Base-by-base conservation (phyloP, 2,797 vertebrate species). In the Saguinus oedipus region DNA sequence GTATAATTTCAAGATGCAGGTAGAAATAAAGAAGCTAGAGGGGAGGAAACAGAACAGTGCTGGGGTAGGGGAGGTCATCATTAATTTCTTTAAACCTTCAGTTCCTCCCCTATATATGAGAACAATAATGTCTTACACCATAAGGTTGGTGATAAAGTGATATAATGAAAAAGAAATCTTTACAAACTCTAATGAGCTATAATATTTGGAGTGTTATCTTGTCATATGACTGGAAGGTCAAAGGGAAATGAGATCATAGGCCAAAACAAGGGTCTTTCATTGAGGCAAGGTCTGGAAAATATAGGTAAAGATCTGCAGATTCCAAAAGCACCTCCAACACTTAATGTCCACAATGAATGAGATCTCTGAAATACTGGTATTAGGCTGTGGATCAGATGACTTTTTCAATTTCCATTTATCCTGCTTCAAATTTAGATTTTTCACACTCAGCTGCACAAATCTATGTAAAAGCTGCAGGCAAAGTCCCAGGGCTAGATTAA, bases 401-500 rank as follows among this genome's bases (percentile, higher is more conserved):
- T 70, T 92, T 90, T 95, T 90, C 57, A 72, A 70, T 95, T 97
- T 96, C 39, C 20, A 75, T 93, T 84, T n/a, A 93, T 20, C 27
- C n/a, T 79, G 4, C 72, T 95, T 96, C 76, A 72, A 95, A 88
- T 88, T 96, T 57, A 94, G 48, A 92, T 81, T 68, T 57, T 61
- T 82, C 80, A 86, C 44, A 46, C 22, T 90, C 7, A 64, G 79
- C 48, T 87, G 44, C 48, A 68, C 42, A 94, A 55, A 48, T 57
- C 19, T 5, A 26, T 5, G 12, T 55, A 88, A 85, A 84, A 59
- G 27, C 85, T 89, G 1, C 55, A 81, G 83, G 70, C 87, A 57
- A 90, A 92, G 44, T 50, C 64, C n/a, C 68, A 88, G 48, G 85
- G 61, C 36, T 80, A 27, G 39, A 90, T 86, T 85, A 92, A 90